phyloP scores from a whole-genome alignment of 2,888 invertebrate species.

The Geophilus truncorum region DNA sequence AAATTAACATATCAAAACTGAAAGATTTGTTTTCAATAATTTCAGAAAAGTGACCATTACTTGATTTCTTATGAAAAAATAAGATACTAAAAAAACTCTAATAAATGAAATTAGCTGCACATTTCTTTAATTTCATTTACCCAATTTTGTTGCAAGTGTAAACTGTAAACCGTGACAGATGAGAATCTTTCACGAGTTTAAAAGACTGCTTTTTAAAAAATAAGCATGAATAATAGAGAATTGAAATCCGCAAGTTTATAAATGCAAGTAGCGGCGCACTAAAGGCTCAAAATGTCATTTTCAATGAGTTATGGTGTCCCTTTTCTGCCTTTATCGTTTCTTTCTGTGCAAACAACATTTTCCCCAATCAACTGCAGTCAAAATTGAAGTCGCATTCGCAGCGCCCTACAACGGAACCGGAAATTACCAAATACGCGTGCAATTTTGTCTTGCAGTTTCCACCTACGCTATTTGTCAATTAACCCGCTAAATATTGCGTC shows the following conservation, averaged over 20 bases:
- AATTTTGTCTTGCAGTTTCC: not conserved
- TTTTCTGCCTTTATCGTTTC: not conserved
- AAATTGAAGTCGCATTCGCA: too few relatives aligned
- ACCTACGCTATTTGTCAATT: not conserved
- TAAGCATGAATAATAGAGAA: not conserved
- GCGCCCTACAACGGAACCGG: not conserved
- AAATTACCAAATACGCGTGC: not conserved
- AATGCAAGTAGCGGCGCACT: not conserved
- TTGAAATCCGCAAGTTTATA: not conserved
- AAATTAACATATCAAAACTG: too few relatives aligned
- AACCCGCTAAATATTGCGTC: not conserved
- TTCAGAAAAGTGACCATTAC: too few relatives aligned
- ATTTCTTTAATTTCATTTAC: too few relatives aligned
- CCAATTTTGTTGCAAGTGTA: too few relatives aligned
- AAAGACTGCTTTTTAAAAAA: too few relatives aligned
- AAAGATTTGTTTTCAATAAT: too few relatives aligned
- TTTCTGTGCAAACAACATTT: not conserved
- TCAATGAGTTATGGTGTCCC: not conserved
- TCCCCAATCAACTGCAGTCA: not conserved
- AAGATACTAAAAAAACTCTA: too few relatives aligned
- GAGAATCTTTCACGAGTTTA: too few relatives aligned
- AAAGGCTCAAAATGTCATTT: not conserved
- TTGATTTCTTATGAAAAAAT: too few relatives aligned
- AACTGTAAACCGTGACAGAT: too few relatives aligned
- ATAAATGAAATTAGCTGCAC: too few relatives aligned